Evolutionary conservation across 64 coral and sea anemone species (phyloP), one percentile per base, ranked within the genome.

Genomic region (Catalaphyllia jardinei): DNA sequence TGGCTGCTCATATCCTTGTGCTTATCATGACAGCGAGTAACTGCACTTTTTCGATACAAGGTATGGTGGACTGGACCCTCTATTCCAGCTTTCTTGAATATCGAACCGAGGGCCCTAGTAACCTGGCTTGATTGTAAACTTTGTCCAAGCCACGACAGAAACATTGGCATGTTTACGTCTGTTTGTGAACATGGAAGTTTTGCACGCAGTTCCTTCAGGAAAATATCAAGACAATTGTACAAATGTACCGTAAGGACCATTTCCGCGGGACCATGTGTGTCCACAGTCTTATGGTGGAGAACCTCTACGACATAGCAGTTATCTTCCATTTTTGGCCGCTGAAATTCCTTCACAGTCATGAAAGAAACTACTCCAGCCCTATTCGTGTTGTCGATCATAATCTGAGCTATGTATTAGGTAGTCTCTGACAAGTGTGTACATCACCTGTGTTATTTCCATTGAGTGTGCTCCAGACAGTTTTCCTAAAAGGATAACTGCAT

Each of bases 301-400:
- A 88, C 86, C 33, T 76, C 10, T 13, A 88, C 86, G 3, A 88
- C 73, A 76, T 75, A 88, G 24, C 72, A 4, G 72, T 76, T 73
- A 60, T 88, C 86, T 57, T 88, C 22, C 69, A 88, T 57, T 29
- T 52, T 88, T 55, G 49, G 73, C 50, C 86, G 65, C 19, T 52
- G 27, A 73, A 73, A 88, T 73, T 88, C 86, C 51, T 76, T 16
- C 52, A 88, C 54, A 62, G 63, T 86, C 83, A 88, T 88, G 11
- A 73, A 62, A 57, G 71, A 57, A 19, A 88, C 72, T 35, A 88
- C 69, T 31, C 71, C 86, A 55, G 86, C 38, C 49, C 86, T 73
- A 74, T 88, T 88, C 1, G 52, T 73, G 24, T 88, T 88, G 72
- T 88, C 86, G 18, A 88, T 77, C 86, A 75, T 88, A 57, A 88